Evolutionary conservation across 1,140 invertebrate genomes (phyloP), one percentile per base, ranked within the genome.

Genomic region (Nymphalis io): DNA sequence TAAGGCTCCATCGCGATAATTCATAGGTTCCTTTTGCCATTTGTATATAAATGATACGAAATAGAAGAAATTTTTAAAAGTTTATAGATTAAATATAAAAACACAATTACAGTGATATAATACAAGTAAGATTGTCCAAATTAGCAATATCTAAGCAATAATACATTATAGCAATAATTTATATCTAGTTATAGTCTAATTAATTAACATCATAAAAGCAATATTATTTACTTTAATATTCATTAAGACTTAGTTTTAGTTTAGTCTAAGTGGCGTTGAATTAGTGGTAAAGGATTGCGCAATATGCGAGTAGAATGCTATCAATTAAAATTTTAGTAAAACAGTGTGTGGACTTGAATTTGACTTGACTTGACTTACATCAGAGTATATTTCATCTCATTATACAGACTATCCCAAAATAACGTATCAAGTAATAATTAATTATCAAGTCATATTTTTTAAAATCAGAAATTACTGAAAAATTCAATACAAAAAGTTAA

Each of bases 131-230:
- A 71, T 76, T 80, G 79, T 80, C 76, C 76, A 80, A 82, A 70
- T 61, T 79, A 86, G 78, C 71, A 84, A 81, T 81, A 78, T 68
- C 66, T 68, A 78, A 84, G 82, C 79, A 84, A 84, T 51, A 51
- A 51, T 86, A 84, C 72, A 70, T 68, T 71, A 68, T 70, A 70
- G 53, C 65, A 66, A 70, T 68, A 71, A 60, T 53, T 16, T 73
- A 74, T 10, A 64, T 60, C 20, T 77, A 77, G 53, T 53, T 11
- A 0, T 75, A 78, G 60, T 20, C 16, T 62, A 62, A 72, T 59
- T 20, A 39, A 53, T n/a, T 68, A 68, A 74, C 33, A 33, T 39
- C 48, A 20, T 69, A 44, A 73, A 78, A 76, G 71, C 79, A 81
- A 79, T 76, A 75, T 78, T 70, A 68, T 65, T 48, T 76, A 76